phyloP scores from a whole-genome alignment of 2,113 vertebrate species.

The Clarias magur region DNA sequence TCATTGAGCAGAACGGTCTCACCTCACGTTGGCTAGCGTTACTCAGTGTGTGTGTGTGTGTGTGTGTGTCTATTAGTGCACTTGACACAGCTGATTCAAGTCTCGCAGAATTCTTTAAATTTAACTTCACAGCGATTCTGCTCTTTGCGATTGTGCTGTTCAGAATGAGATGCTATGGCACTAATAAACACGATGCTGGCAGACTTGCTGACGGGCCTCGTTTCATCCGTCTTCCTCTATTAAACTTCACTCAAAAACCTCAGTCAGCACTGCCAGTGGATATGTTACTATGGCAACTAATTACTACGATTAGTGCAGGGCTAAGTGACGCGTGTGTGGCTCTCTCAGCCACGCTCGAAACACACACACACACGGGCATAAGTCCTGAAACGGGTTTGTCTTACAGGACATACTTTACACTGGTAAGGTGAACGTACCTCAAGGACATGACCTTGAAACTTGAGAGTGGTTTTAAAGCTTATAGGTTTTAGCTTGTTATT shows the following conservation, averaged over 20 bases:
- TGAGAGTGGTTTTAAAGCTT: neutral
- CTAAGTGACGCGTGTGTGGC: neutral
- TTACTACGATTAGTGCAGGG: conserved; percentile 38
- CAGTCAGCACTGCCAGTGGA: conserved; percentile 26
- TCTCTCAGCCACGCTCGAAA: neutral
- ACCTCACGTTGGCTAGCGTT: neutral
- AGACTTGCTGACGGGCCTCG: conserved; percentile 24
- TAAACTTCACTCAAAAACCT: conserved; percentile 7
- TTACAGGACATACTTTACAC: neutral
- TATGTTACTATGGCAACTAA: conserved; percentile 29
- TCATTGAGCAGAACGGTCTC: neutral
- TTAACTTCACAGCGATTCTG: neutral
- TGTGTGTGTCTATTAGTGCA: neutral
- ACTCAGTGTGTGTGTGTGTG: neutral
- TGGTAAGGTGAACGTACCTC: neutral
- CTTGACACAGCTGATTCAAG: neutral
- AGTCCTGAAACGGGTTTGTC: neutral
- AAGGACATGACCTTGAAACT: neutral
- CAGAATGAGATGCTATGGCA: neutral
- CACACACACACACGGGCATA: neutral
- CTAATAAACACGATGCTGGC: neutral
- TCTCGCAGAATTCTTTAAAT: neutral
- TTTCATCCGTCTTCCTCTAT: conserved; percentile 23
- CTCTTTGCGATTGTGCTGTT: neutral
- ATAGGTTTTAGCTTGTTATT: neutral